Percentiles rank a stretch among this genome's conserved stretches.
These are phyloP conservation scores for Agrotis puta DNA, from an alignment of 2,888 invertebrate species.

Conservation along the genomic window DNA sequence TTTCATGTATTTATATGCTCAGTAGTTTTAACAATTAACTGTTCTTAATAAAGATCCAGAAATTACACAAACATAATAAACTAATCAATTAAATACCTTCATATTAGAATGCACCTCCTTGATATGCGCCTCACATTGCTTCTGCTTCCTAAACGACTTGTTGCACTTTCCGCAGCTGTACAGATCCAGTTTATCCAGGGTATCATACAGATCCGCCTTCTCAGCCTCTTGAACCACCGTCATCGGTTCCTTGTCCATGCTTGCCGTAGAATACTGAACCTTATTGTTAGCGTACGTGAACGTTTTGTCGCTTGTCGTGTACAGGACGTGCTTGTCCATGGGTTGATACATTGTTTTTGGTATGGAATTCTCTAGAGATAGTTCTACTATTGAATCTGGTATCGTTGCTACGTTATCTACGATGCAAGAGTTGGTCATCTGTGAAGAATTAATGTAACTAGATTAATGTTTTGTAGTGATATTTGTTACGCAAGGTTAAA, in stretches of 20 bases:
- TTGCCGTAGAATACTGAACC: slow-evolving; percentile 83
- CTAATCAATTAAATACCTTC: slow-evolving; percentile 33
- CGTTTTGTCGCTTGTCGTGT: slow-evolving; percentile 82
- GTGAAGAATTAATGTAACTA: slow-evolving; percentile 49
- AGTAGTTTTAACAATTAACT: background rate
- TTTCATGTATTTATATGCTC: too few relatives aligned
- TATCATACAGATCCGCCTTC: slow-evolving; percentile 81
- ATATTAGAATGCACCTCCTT: slow-evolving; percentile 88
- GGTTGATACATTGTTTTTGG: slow-evolving; percentile 87
- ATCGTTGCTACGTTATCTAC: slow-evolving; percentile 85
- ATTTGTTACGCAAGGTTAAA: too few relatives aligned
- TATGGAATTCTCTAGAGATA: slow-evolving; percentile 85
- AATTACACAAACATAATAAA: background rate
- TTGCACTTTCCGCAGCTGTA: slow-evolving; percentile 85
- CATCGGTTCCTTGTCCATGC: slow-evolving; percentile 78
- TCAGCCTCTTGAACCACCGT: slow-evolving; percentile 69
- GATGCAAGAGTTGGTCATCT: slow-evolving; percentile 87
- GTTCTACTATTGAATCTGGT: slow-evolving; percentile 88
- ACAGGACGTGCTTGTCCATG: slow-evolving; percentile 85
- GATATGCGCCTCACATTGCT: slow-evolving; percentile 92
- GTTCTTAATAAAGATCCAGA: too few relatives aligned
- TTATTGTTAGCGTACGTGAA: slow-evolving; percentile 80
- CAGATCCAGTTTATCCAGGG: slow-evolving; percentile 79
- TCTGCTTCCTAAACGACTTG: slow-evolving; percentile 92
- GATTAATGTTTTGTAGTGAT: background rate